Conservation (phyloP, 2,888 invertebrate species). For the Tillus elongatus region DNA sequence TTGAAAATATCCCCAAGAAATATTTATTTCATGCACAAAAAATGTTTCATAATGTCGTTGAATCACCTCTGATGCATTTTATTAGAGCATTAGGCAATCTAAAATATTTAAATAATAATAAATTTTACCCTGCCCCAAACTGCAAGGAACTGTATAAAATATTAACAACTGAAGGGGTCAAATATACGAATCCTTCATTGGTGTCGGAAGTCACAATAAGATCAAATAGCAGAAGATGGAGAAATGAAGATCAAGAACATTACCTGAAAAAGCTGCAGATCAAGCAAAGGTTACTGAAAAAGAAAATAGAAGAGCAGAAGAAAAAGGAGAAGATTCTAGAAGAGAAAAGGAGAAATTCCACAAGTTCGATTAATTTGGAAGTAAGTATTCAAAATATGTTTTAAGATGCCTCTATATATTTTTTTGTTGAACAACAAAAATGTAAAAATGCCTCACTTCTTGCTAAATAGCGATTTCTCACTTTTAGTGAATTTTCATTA, state of each 20-base stretch:
- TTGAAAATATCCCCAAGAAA: constrained; percentile 59
- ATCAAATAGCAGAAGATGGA: neutral
- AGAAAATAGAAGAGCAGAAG: constrained; percentile 17
- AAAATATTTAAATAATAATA: constrained; percentile 39
- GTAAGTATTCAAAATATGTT: constrained; percentile 38
- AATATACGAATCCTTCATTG: constrained; percentile 10
- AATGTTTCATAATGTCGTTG: constrained; percentile 56
- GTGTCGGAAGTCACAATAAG: neutral
- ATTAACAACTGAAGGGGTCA: constrained; percentile 20
- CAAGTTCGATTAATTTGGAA: constrained; percentile 47
- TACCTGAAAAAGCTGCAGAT: constrained; percentile 13
- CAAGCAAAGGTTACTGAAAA: constrained; percentile 20
- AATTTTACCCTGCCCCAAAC: constrained; percentile 26
- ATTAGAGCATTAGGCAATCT: constrained; percentile 62
- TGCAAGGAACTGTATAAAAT: constrained; percentile 27
- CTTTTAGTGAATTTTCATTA: no score
- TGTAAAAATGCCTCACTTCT: no score
- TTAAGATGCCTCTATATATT: no score
- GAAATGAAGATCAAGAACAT: neutral
- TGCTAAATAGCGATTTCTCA: no score
- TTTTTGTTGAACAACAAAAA: no score
- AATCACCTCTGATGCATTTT: constrained; percentile 63
- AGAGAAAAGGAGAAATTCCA: constrained; percentile 23
- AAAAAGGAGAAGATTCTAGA: constrained; percentile 23
- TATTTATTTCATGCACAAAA: constrained; percentile 56